Conservation (phyloP, 2,113 vertebrate genomes). For the Cyprinodon variegatus region DNA sequence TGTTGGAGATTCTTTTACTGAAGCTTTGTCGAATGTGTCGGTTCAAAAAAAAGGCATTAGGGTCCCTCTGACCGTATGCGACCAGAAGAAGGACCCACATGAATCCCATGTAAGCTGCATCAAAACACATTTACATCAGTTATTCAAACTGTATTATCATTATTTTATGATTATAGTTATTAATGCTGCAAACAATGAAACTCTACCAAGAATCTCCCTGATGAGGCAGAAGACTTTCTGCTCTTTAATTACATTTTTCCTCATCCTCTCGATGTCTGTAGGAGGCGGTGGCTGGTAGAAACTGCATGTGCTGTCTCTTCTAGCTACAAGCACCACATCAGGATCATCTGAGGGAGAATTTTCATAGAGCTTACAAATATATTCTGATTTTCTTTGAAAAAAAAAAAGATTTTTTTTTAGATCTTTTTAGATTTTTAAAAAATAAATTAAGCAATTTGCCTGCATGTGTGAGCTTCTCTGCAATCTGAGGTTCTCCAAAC, state of each 20-base stretch:
- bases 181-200: neutral
- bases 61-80: constrained; percentile 92
- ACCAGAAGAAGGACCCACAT: constrained; percentile 94
- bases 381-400: neutral
- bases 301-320: constrained; percentile 85
- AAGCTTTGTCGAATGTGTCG: constrained; percentile 91
- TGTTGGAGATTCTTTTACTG: constrained; percentile 78
- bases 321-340: constrained; percentile 70
- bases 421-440: neutral
- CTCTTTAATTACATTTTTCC: constrained; percentile 84
- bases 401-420: neutral
- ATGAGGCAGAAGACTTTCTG: constrained; percentile 90
- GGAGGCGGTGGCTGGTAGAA: constrained; percentile 87
- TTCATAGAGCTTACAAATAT: neutral
- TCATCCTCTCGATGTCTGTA: constrained; percentile 87
- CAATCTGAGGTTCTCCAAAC: constrained; percentile 74
- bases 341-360: constrained; percentile 77
- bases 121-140: constrained; percentile 39
- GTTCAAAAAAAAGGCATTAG: constrained; percentile 88
- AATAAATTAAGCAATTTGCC: constrained; percentile 35
- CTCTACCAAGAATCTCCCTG: constrained; percentile 89
- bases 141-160: neutral
- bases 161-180: neutral
- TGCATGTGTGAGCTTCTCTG: constrained; percentile 61
- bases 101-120: constrained; percentile 89